These are phyloP conservation scores for Pimephales promelas DNA, from an alignment of 2,113 vertebrate genomes.

Conservation along the genomic window DNA sequence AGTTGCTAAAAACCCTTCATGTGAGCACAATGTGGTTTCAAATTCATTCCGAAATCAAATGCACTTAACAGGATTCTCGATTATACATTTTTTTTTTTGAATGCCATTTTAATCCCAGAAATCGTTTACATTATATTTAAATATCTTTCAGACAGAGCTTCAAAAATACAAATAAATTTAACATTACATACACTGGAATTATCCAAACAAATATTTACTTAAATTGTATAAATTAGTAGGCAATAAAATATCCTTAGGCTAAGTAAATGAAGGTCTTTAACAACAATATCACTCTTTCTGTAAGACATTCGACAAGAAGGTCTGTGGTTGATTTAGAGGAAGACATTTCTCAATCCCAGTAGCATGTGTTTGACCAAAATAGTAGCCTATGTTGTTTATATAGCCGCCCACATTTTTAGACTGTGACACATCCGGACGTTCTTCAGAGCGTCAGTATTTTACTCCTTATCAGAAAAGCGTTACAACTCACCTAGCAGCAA, in stretches of 20 bases:
- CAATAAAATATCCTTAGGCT: not conserved
- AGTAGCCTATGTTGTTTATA: not conserved
- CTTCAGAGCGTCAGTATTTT: not conserved
- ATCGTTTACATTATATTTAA: not conserved
- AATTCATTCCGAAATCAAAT: not conserved
- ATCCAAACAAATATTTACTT: not conserved
- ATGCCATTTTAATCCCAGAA: not conserved
- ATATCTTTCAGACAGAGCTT: not conserved
- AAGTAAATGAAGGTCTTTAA: not conserved
- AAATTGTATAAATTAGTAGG: not conserved
- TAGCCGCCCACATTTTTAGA: not conserved
- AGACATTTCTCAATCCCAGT: not conserved
- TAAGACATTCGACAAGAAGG: not conserved
- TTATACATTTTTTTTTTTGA: not conserved
- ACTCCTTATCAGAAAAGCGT: not conserved
- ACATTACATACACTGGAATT: not conserved
- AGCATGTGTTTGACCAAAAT: conserved; percentile 26
- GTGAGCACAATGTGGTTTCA: not conserved
- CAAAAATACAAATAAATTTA: not conserved
- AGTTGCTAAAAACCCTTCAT: not conserved
- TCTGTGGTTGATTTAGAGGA: not conserved
- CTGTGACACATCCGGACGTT: not conserved
- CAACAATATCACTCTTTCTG: not conserved
- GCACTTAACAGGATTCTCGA: not conserved
- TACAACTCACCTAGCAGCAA: conserved; percentile 87